Percentiles rank a stretch among this genome's conserved stretches.
phyloP scores from a whole-genome alignment of 1,140 invertebrate species.

The Meloidogyne exigua region DNA sequence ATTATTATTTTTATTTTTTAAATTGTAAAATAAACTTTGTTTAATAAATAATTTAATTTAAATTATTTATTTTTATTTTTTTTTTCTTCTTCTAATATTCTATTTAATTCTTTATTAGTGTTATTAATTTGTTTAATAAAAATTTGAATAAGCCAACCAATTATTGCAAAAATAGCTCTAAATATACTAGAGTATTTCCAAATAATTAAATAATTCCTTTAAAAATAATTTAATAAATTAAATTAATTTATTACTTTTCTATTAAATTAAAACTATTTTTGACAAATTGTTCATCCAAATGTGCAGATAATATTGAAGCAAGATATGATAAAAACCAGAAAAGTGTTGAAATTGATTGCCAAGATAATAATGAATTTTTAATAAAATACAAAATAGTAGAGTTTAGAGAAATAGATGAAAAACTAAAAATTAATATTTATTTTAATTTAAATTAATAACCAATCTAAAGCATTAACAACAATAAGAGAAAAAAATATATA shows the following conservation, averaged over 20 bases:
- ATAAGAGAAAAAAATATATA: constrained; percentile 12
- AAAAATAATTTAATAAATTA: no score
- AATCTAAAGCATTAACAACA: constrained; percentile 16
- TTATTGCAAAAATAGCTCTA: background rate
- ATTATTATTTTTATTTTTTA: no score
- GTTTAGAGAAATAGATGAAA: background rate
- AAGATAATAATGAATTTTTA: constrained; percentile 12
- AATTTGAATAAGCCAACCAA: background rate
- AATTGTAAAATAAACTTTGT: no score
- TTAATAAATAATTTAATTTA: no score
- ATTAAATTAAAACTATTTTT: background rate
- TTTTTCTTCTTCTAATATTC: background rate
- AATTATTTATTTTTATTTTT: background rate
- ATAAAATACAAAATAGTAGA: background rate
- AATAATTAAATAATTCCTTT: no score
- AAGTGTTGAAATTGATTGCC: background rate
- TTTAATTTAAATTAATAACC: background rate
- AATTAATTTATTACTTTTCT: no score
- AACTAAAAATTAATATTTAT: background rate
- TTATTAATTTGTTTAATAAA: background rate
- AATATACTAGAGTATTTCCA: background rate
- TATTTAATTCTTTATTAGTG: background rate
- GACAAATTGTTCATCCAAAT: constrained; percentile 15
- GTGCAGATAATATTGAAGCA: constrained; percentile 5
- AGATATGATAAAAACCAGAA: constrained; percentile 9